Base-by-base conservation (phyloP, 2,797 vertebrate species). In the Cirrhinus molitorella region DNA sequence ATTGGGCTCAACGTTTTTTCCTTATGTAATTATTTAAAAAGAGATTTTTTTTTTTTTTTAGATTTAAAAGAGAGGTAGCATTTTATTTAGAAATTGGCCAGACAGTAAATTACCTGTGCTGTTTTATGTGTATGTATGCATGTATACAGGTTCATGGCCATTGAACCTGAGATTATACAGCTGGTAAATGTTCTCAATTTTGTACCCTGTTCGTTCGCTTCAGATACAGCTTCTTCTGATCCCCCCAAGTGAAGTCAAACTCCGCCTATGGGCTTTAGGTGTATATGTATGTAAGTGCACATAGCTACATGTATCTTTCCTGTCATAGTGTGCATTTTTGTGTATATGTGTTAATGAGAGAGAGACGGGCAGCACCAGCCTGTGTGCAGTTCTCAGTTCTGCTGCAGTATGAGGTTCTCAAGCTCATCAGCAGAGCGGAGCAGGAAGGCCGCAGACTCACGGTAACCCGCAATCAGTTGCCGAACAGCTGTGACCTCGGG, bases 351-450 rank as follows among this genome's bases (percentile, higher is more conserved):
- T 80, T 74, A 57, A 74, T 34, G 66, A 75, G 80, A 82, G 81
- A 65, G n/a, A 81, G 83, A 85, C 45, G 73, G 53, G 83, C 86
- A 84, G 81, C 85, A 83, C 66, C 57, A 61, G 63, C 65, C 21
- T 83, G 74, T 83, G 65, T 76, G 57, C 28, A 59, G 72, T 73
- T 73, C 89, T 99, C 97, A 99, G 96, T 99, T 99, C 95, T 99
- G 98, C 94, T 99, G 98, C 92, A 99, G 95, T 94, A 99, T 99
- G 94, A 99, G 97, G 95, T 98, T 99, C 93, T 99, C 98, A 92
- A 99, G 96, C 96, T 99, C 98, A 2, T 99, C 98, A 2, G 98
- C 98, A 0, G 98, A 99, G 80, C 98, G 97, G n/a, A 99, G 96
- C 91, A 99, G 95, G 92, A 99, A 99, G 55, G 98, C 98, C 0